Evolutionary conservation across 1,140 invertebrate species (phyloP), one percentile per base, ranked within the genome.

Genomic region (Eulimnadia texana): DNA sequence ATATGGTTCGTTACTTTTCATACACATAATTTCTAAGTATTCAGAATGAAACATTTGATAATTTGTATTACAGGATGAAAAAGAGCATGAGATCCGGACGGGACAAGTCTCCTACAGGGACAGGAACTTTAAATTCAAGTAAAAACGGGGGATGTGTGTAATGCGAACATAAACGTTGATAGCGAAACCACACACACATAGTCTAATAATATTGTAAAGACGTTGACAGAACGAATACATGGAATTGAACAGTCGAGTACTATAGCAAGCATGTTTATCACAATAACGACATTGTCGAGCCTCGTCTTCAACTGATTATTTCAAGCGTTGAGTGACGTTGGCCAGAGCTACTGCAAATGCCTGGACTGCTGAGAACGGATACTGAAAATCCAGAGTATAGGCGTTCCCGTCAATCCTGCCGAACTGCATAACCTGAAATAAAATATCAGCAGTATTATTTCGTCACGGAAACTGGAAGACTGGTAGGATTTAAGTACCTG

Each of bases 321-420:
- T 99, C 58, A 99, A 81, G 71, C 95, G 83, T 76, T 99, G 96
- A 57, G 96, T 99, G 51, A 99, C 94, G 74, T 97, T 98, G 63
- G 96, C 95, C 67, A 99, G 78, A 53, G 95, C 95, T 55, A 99
- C 93, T 52, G 93, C 90, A 76, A 99, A 98, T 27, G 96, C 95
- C 79, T 99, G 96, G 54, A 98, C 80, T 61, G 94, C 93, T 57
- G 93, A 94, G 76, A 99, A 98, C 19, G 96, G 96, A 76, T 97
- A 95, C 73, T 98, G 93, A 76, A 98, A 99, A 76, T 99, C 96
- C 69, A 99, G 75, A 0, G 96, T 98, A 74, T 98, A 99, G 16
- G 94, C 93, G 74, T 98, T 97, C 64, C 90, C 90, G 76, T 99
- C 95, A 68, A 99, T 98, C 61, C 95, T 80, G 20, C 95, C 96